Evolutionary conservation across 2,113 vertebrate genomes (phyloP).

Genomic region (Microtus ochrogaster): DNA sequence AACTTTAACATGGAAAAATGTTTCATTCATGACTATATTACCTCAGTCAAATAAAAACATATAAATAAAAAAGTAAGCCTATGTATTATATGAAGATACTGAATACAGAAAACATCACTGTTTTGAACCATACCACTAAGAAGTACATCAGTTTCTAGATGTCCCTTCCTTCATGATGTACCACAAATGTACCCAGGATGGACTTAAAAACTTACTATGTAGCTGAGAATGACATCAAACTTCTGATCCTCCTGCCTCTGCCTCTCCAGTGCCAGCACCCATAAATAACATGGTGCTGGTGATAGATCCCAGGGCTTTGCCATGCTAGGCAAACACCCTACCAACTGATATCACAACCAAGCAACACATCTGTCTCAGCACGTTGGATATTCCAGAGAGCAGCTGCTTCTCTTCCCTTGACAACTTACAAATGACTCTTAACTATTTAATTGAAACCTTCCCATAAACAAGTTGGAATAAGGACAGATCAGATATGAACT

Average conservation of each 20-base stretch:
- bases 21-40: background rate
- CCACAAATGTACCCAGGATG: background rate
- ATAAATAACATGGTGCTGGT: background rate
- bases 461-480: background rate
- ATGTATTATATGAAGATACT: background rate
- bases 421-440: constrained; percentile 48
- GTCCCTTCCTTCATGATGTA: background rate
- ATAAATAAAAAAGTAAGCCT: background rate
- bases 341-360: background rate
- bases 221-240: background rate
- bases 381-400: background rate
- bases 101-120: constrained; percentile 9
- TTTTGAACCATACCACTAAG: constrained; percentile 37
- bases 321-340: background rate
- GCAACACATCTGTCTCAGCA: background rate
- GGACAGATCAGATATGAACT: constrained; percentile 18
- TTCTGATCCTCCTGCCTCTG: background rate
- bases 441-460: background rate
- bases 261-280: background rate
- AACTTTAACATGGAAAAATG: constrained; percentile 30
- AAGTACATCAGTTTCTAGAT: background rate
- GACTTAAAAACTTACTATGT: background rate
- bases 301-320: background rate
- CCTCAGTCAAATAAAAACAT: constrained; percentile 60
- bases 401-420: background rate